Base-by-base conservation (phyloP, 1,140 invertebrate genomes). In the Drosophila rufa region DNA sequence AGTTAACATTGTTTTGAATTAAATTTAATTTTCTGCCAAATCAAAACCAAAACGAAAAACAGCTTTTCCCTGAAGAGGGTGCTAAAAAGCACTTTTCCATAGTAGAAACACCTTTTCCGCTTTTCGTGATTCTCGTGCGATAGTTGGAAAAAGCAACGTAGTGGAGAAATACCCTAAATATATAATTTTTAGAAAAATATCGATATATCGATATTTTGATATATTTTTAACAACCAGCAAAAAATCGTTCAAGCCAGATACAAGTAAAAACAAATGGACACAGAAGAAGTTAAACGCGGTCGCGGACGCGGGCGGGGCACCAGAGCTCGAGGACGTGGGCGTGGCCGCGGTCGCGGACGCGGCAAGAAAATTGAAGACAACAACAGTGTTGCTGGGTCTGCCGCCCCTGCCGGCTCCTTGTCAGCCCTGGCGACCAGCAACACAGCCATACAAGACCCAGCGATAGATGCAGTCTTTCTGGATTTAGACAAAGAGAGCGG, bases 321-420 rank as follows among this genome's bases (percentile, higher is more conserved):
- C 14, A 83, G 94, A 79, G 93, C 94, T 19, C 92, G 94, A 62
- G 94, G 94, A 3, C 93, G 95, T 65, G 95, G 95, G 14, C 94
- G 96, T 22, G 96, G 96, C 3, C 93, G 96, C 61, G 95, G 96
- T 17, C 93, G 96, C 46, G 96, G 96, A 25, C 93, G 96, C 69
- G 95, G 95, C 5, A 97, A 96, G 85, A 96, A 96, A 93, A 94
- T 95, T 19, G 94, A 56, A 0, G 53, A 95, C 3, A 95, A 96
- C 85, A 94, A 95, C 79, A 94, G 94, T 48, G 79, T 93, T 4
- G 95, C 95, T 67, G 94, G 95, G 17, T 90, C 91, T 25, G 68
- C 64, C 27, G 46, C 45, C 27, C 40, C 58, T 33, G 38, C 58
- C 53, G 51, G 53, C 36, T 56, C 51, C 51, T 22, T 33, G 12